Evolutionary conservation across 2,797 vertebrate species (phyloP).

Genomic region (Parotocinclus haroldoi): DNA sequence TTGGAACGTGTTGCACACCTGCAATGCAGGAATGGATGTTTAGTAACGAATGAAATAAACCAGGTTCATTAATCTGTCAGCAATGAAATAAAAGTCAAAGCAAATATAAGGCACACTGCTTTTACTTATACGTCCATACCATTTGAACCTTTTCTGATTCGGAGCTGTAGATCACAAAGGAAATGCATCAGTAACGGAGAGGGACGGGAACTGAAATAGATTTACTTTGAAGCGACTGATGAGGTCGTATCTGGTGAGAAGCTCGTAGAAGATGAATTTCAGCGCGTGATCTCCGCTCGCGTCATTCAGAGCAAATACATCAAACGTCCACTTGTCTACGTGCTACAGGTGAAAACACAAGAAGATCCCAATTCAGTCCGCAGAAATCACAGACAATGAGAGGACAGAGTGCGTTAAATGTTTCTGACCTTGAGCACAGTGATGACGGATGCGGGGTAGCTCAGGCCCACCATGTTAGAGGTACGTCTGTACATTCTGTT

Average conservation of each 20-base stretch:
- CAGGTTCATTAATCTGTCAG: too few species aligned
- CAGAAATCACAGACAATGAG: background rate
- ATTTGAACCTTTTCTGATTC: too few species aligned
- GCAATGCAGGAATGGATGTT: too few species aligned
- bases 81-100: too few species aligned
- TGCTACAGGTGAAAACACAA: conserved; percentile 68
- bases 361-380: background rate
- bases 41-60: too few species aligned
- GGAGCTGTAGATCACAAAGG: too few species aligned
- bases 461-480: conserved; percentile 97
- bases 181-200: too few species aligned
- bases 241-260: conserved; percentile 95
- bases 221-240: conserved; percentile 96
- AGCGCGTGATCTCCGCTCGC: conserved; percentile 92
- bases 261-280: conserved; percentile 98
- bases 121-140: too few species aligned
- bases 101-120: too few species aligned
- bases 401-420: background rate
- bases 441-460: conserved; percentile 92
- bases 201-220: conserved; percentile 7
- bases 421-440: conserved; percentile 88
- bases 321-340: conserved; percentile 94
- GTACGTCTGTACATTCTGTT: conserved; percentile 95
- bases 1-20: too few species aligned
- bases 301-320: conserved; percentile 93